Evolutionary conservation across 2,888 invertebrate species (phyloP), one percentile per base, ranked within the genome.

Genomic region (Kryphioiulus occultus): DNA sequence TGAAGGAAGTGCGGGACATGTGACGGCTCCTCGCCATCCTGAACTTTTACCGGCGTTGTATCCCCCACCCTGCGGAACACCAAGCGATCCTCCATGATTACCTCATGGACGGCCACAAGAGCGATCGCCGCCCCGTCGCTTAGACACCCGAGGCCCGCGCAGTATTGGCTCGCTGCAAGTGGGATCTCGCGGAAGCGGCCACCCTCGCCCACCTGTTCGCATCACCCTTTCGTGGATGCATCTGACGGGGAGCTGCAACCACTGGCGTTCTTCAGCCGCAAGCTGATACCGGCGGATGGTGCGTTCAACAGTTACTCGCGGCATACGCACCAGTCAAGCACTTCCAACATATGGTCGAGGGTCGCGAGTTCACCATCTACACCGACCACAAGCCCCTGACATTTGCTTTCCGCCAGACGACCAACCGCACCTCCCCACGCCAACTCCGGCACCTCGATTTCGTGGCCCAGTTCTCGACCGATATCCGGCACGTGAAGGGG

Each of bases 271-370:
- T 89, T 89, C 88, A 85, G 87, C 17, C n/a, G 30, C 1, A 44
- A 15, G 22, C 39, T 88, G 19, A 91, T 0, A 92, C 91, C 10
- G 92, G 92, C 85, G 91, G 91, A 19, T 90, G 89, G 10, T 89
- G 59, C 85, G 88, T 82, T 26, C 86, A 78, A 30, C 87, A 89
- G 84, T 82, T 89, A 1, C 32, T 89, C 32, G 88, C 84, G 10
- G 82, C 88, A 26, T 87, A 88, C 85, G 17, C 78, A n/a, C 86
- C 85, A 0, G 83, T 88, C 2, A 83, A 85, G 35, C 88, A 90
- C 42, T 90, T 90, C 83, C 88, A 10, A 44, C 86, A 88, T n/a
- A 88, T 86, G 39, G 88, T 78, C n/a, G 30, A 68, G 44, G 47
- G 47, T 4, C 84, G 83, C 90, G 90, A 59, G 88, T 91, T 12